Percentiles rank a stretch among this genome's conserved stretches.
Conservation (phyloP, 92 coral and sea anemone species). For the Anthopleura xanthogrammica region DNA sequence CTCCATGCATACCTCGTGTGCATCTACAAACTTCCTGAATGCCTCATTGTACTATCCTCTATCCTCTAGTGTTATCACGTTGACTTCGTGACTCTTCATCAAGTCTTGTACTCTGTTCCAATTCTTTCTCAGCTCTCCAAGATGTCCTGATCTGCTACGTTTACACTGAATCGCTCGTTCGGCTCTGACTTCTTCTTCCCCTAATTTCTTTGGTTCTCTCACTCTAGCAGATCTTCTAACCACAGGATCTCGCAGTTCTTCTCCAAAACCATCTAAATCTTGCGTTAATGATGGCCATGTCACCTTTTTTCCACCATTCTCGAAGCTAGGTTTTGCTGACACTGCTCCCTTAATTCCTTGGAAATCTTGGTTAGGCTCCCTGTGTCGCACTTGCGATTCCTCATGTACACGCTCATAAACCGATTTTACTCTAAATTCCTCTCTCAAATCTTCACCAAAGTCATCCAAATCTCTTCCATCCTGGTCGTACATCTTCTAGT, state of each 20-base stretch:
- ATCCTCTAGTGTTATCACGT: conserved; percentile 3
- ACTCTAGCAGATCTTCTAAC: not conserved
- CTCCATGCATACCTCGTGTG: conserved; percentile 59
- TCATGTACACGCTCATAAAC: not conserved
- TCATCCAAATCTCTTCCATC: not conserved
- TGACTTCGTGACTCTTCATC: conserved; percentile 1
- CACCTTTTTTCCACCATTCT: conserved; percentile 5
- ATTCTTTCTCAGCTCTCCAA: conserved; percentile 4
- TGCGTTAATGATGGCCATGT: conserved; percentile 6
- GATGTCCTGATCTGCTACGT: conserved; percentile 23
- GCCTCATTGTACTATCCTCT: not conserved
- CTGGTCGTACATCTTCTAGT: conserved; percentile 2
- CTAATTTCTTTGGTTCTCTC: conserved; percentile 6
- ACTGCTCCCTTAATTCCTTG: conserved; percentile 12
- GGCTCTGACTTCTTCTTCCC: conserved; percentile 16
- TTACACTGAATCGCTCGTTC: not conserved
- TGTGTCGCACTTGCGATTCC: conserved; percentile 16
- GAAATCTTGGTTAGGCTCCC: conserved; percentile 10
- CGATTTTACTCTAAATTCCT: not conserved
- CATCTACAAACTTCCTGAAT: conserved; percentile 18
- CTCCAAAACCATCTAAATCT: not conserved
- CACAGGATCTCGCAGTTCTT: not conserved
- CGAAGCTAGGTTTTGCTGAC: not conserved
- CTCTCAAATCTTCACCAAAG: not conserved
- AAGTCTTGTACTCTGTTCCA: conserved; percentile 18